A percentile compares a stretch with the other conserved stretches of the same genome.
Conservation (phyloP, 2,888 invertebrate species). For the Harpalus rufipes region DNA sequence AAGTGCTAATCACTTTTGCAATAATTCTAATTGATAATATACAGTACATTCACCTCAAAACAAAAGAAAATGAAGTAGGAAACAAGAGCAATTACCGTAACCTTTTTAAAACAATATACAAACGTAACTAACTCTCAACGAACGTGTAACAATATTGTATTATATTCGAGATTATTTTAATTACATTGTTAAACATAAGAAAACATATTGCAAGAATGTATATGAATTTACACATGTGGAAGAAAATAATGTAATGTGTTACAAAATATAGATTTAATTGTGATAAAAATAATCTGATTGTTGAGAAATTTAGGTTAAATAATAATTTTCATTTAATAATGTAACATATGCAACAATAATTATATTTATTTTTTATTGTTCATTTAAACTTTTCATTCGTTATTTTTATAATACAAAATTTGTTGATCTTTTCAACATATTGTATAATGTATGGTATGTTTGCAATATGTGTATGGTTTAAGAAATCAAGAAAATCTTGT, state of each 20-base stretch:
- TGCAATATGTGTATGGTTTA: not conserved
- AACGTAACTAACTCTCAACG: constrained; percentile 9
- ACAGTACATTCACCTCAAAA: constrained; percentile 24
- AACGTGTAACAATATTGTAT: not conserved
- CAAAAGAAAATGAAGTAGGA: not conserved
- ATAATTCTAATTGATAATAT: constrained; percentile 7
- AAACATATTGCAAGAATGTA: not conserved
- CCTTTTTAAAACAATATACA: constrained; percentile 3
- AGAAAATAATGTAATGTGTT: too few species aligned
- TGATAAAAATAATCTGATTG: too few species aligned
- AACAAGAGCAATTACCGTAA: not conserved
- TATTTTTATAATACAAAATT: not conserved
- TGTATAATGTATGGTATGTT: not conserved
- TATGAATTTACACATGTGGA: not conserved
- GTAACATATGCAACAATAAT: too few species aligned
- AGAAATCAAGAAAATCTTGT: not conserved
- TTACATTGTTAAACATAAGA: constrained; percentile 21
- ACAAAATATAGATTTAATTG: too few species aligned
- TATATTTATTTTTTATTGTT: too few species aligned
- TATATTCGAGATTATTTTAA: constrained; percentile 10
- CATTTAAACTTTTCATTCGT: too few species aligned
- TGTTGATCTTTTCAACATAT: not conserved
- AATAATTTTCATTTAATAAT: too few species aligned
- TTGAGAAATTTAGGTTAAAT: too few species aligned
- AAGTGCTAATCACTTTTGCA: constrained; percentile 5